These are phyloP conservation scores for Mastomys natalensis DNA, from an alignment of 2,113 vertebrate species.

Conservation along the genomic window DNA sequence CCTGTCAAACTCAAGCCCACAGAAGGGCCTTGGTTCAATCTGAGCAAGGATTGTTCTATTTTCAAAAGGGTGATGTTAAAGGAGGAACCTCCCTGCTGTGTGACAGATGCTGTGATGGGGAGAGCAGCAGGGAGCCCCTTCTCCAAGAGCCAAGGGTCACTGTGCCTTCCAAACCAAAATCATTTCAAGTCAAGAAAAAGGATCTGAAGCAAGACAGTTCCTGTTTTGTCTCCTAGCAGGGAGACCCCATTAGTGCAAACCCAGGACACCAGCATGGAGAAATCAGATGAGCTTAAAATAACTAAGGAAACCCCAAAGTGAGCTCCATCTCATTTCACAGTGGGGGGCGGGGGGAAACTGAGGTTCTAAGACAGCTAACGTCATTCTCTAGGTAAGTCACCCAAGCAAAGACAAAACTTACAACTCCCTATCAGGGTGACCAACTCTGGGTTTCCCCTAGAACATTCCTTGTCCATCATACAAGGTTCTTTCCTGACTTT, in stretches of 20 bases:
- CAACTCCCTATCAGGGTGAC: background rate
- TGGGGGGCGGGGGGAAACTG: background rate
- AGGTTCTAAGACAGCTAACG: background rate
- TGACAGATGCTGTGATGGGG: background rate
- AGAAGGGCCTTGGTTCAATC: background rate
- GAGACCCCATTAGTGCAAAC: conserved; percentile 35
- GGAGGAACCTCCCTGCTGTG: background rate
- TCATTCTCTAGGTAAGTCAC: background rate
- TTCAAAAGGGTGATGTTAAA: conserved; percentile 30
- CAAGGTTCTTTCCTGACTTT: background rate
- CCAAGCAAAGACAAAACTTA: background rate
- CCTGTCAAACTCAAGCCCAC: background rate
- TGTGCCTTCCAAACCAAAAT: conserved; percentile 6
- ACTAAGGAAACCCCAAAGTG: background rate
- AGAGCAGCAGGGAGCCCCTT: background rate
- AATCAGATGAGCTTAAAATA: conserved; percentile 1
- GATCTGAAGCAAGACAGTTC: background rate
- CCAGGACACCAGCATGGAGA: background rate
- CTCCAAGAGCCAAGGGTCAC: background rate
- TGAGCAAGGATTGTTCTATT: conserved; percentile 1
- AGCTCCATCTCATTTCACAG: background rate
- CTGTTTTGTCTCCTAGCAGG: background rate
- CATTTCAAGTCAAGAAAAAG: background rate
- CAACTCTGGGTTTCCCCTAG: background rate
- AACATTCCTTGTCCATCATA: background rate